Evolutionary conservation across 2,888 invertebrate genomes (phyloP).

Genomic region (Mythimna albipuncta): DNA sequence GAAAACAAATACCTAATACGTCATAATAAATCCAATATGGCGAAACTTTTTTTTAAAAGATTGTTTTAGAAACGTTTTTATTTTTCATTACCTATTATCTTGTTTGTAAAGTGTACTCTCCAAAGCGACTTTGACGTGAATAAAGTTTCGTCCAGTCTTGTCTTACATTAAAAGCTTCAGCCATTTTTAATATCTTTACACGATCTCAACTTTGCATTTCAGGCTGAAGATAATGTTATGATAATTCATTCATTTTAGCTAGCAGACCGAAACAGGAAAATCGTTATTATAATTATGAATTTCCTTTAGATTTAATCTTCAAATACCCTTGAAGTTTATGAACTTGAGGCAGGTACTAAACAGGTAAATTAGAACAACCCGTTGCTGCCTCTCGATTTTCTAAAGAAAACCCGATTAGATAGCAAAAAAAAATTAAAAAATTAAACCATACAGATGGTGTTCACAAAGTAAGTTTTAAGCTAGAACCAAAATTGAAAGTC

Average conservation of each 20-base stretch:
- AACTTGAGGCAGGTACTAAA: constrained; percentile 27
- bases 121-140: constrained; percentile 58
- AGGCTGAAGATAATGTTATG: constrained; percentile 24
- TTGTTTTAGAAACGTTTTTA: no score
- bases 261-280: constrained; percentile 47
- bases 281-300: constrained; percentile 33
- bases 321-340: constrained; percentile 45
- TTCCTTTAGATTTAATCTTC: constrained; percentile 43
- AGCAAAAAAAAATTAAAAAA: background rate
- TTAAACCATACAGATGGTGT: background rate
- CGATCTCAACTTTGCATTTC: constrained; percentile 30
- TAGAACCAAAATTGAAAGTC: background rate
- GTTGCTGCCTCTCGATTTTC: constrained; percentile 8
- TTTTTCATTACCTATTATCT: no score
- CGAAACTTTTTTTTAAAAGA: no score
- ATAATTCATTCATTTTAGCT: constrained; percentile 42
- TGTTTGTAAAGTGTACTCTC: background rate
- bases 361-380: constrained; percentile 19
- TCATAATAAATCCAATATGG: no score
- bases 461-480: constrained; percentile 4
- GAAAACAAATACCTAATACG: no score
- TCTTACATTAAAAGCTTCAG: constrained; percentile 29
- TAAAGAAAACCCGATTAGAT: background rate
- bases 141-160: constrained; percentile 24
- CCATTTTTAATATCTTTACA: constrained; percentile 37